Evolutionary conservation across 1,140 invertebrate species (phyloP).

Genomic region (Hylyphantes graminicola): DNA sequence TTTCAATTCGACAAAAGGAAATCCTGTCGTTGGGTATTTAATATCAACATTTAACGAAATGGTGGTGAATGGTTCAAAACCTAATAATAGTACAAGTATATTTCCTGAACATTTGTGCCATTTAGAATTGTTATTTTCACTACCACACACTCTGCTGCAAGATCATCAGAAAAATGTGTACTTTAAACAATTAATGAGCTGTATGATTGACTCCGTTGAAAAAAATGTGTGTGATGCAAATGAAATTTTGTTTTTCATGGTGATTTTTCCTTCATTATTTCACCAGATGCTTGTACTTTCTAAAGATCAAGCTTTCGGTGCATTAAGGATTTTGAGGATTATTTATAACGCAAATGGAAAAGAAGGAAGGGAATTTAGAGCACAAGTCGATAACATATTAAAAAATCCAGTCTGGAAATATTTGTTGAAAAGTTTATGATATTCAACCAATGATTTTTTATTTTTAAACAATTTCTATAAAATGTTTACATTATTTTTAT

Average conservation of each 20-base stretch:
- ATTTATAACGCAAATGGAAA: neutral
- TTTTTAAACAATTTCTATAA: too few relatives aligned
- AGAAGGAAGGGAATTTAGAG: neutral
- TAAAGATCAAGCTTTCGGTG: slow-evolving; percentile 5
- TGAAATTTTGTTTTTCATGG: slow-evolving; percentile 12
- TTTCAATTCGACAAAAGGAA: neutral
- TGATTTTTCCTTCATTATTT: slow-evolving; percentile 11
- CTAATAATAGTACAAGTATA: neutral
- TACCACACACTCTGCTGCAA: neutral
- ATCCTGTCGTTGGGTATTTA: slow-evolving; percentile 36
- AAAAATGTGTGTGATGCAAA: slow-evolving; percentile 4
- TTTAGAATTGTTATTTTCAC: slow-evolving; percentile 19
- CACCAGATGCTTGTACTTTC: slow-evolving; percentile 8
- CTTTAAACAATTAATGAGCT: slow-evolving; percentile 6
- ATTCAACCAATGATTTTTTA: neutral
- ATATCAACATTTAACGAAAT: slow-evolving; percentile 3
- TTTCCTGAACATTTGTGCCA: slow-evolving; percentile 27
- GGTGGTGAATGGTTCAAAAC: neutral
- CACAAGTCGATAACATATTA: neutral
- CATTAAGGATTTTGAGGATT: slow-evolving; percentile 21
- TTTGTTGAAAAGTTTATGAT: neutral
- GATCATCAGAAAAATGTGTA: neutral
- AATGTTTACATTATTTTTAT: too few relatives aligned
- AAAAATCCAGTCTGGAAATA: slow-evolving; percentile 29
- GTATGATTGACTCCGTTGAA: neutral